Evolutionary conservation across 1,140 invertebrate genomes (phyloP).

Genomic region (Drosophila nasuta): DNA sequence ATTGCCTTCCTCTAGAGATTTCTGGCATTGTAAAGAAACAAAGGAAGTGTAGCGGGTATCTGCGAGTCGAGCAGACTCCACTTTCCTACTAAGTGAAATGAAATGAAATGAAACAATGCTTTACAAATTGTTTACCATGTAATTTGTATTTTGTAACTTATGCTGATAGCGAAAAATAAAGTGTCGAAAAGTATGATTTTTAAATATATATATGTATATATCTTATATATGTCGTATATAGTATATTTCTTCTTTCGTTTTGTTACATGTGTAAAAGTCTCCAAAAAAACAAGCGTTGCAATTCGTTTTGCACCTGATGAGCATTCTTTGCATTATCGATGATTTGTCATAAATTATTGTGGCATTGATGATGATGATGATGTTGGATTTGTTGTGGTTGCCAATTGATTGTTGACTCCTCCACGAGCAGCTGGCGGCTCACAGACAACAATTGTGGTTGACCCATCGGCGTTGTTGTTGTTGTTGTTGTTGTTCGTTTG

Average conservation of each 20-base stretch:
- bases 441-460: slow-evolving; percentile 49
- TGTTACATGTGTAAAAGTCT: slow-evolving; percentile 31
- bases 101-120: slow-evolving; percentile 34
- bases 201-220: slow-evolving; percentile 13
- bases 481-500: slow-evolving; percentile 40
- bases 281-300: slow-evolving; percentile 23
- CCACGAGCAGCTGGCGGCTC: slow-evolving; percentile 38
- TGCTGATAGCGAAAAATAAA: slow-evolving; percentile 71
- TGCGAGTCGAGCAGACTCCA: background rate
- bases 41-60: too few species aligned
- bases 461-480: slow-evolving; percentile 29
- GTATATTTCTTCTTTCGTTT: slow-evolving; percentile 9
- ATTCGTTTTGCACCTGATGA: slow-evolving; percentile 43
- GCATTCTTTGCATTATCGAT: slow-evolving; percentile 20
- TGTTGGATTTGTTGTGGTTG: background rate
- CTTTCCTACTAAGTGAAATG: too few species aligned
- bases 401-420: slow-evolving; percentile 6
- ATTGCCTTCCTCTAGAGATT: background rate
- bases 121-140: slow-evolving; percentile 41
- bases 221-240: too few species aligned
- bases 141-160: slow-evolving; percentile 65
- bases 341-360: slow-evolving; percentile 35
- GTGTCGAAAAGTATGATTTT: slow-evolving; percentile 63
- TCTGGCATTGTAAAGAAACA: too few species aligned
- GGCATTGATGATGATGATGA: slow-evolving; percentile 1